Evolutionary conservation across 2,888 invertebrate genomes (phyloP), one percentile per base, ranked within the genome.

Genomic region (Eledone cirrhosa): DNA sequence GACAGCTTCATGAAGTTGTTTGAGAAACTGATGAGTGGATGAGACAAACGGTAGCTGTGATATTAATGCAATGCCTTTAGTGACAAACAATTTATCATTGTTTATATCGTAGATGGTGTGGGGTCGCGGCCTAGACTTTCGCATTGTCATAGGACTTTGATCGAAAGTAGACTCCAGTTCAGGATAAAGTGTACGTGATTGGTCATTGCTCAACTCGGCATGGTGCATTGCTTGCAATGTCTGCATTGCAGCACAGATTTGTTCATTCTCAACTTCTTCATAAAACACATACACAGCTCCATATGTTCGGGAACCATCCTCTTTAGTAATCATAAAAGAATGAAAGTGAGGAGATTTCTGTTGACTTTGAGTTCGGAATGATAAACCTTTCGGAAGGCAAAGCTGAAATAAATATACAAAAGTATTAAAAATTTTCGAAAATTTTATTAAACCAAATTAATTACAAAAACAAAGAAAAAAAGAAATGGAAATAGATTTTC

Each of bases 271-370:
- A 84, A 98, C 97, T 92, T 97, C 97, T 92, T 99, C 99, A 92
- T 95, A 98, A 91, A 99, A 99, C 27, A 97, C 95, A 85, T 97
- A 94, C 88, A 96, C 96, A 88, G 97, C 97, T 81, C 99, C 99
- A 92, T 97, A 97, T 85, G 95, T 95, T 85, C 98, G 93, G 84
- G 95, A 95, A 79, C 98, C 99, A 93, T 99, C 98, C 92, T 99
- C 98, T 86, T 96, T 93, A 22, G 99, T 99, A 82, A 99, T 96
- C 79, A 99, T 94, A 92, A 99, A 99, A 76, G 98, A 96, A 92
- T 99, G 99, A 91, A 98, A 97, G 88, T 93, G 94, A 19, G 97
- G 95, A 86, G 95, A 95, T 79, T 94, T 92, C 22, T 93, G 93
- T 91, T 97, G 96, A 91, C 96, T 97, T 91, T 98, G 97, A 19